Conservation (phyloP, 2,113 vertebrate genomes). For the Notarius quadriscutis region DNA sequence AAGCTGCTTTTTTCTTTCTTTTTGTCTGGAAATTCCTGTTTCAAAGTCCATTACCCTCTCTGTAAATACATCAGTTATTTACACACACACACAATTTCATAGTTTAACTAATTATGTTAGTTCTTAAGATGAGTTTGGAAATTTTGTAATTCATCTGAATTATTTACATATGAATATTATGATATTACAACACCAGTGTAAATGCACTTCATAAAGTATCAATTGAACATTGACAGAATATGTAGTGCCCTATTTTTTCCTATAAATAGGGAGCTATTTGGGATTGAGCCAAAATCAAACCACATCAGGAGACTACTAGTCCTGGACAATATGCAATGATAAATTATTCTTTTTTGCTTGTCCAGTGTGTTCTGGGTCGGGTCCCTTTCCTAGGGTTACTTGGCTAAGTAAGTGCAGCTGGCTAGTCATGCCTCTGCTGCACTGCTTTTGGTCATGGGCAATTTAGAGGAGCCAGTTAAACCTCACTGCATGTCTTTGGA, state of each 20-base stretch:
- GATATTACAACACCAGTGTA: background rate
- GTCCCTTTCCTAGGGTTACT: too few relatives aligned
- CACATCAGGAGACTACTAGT: background rate
- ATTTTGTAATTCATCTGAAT: background rate
- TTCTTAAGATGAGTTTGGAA: background rate
- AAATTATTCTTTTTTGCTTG: background rate
- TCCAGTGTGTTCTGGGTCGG: too few relatives aligned
- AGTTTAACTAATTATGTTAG: background rate
- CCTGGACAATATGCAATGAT: background rate
- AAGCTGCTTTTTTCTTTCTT: background rate
- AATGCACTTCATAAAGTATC: background rate
- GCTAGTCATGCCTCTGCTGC: too few relatives aligned
- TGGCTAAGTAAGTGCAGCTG: too few relatives aligned
- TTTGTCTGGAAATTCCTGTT: slow-evolving; percentile 28
- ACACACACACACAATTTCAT: slow-evolving; percentile 4
- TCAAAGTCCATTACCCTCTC: slow-evolving; percentile 15
- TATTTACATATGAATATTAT: background rate
- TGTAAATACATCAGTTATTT: slow-evolving; percentile 8
- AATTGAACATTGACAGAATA: background rate
- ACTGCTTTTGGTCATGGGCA: too few relatives aligned
- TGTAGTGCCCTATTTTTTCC: background rate
- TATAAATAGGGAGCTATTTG: background rate
- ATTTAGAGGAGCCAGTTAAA: too few relatives aligned
- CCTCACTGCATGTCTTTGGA: too few relatives aligned
- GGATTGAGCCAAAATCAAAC: background rate